Evolutionary conservation across 2,113 vertebrate species (phyloP).

Genomic region (Oreotrochilus melanogaster): DNA sequence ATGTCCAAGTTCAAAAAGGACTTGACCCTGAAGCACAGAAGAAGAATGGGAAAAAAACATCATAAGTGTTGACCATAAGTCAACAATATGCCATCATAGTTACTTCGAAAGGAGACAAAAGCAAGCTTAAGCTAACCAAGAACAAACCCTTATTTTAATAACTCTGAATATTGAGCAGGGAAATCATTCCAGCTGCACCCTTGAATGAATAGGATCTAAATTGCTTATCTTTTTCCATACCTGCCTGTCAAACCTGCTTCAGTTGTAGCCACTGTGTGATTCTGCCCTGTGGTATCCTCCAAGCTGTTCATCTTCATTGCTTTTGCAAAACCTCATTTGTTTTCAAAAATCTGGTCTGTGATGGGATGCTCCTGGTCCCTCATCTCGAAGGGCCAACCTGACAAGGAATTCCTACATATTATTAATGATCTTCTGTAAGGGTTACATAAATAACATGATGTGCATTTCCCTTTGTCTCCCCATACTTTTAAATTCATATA

Average conservation of each 20-base stretch:
- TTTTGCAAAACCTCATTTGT: background rate
- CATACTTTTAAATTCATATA: background rate
- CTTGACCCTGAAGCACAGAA: background rate
- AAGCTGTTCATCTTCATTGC: background rate
- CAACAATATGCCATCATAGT: background rate
- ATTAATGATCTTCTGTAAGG: background rate
- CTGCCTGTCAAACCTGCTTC: background rate
- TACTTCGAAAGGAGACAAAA: background rate
- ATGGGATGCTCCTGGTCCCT: fast-evolving
- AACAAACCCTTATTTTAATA: background rate
- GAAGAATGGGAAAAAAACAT: background rate
- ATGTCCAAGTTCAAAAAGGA: background rate
- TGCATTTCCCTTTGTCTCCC: background rate
- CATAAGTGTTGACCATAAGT: background rate
- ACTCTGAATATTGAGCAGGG: background rate
- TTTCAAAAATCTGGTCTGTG: background rate
- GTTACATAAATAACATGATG: background rate
- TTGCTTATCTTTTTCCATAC: background rate
- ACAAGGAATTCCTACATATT: background rate
- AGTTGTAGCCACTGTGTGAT: background rate
- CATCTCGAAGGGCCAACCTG: background rate
- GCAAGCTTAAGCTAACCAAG: background rate
- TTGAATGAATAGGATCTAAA: background rate
- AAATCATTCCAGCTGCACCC: background rate
- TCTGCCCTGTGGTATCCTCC: background rate